Conservation (phyloP, 1,140 invertebrate species). For the Drosophila prosaltans region DNA sequence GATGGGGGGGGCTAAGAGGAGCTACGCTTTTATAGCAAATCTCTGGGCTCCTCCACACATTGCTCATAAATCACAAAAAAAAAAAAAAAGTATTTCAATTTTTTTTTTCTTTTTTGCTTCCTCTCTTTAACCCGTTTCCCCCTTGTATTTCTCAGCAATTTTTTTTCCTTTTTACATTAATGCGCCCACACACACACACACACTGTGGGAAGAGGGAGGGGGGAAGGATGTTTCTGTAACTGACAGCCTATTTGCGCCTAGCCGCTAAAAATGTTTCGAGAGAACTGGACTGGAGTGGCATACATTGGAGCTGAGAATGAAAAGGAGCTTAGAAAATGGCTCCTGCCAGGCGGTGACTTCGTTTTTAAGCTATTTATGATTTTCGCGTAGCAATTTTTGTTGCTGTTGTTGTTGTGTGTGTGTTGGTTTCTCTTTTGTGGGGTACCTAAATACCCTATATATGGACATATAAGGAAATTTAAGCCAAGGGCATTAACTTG, state of each 20-base stretch:
- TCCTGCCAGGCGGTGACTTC: conserved; percentile 70
- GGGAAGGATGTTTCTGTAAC: conserved; percentile 46
- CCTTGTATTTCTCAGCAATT: conserved; percentile 17
- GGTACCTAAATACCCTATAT: conserved; percentile 32
- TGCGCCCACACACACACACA: conserved; percentile 62
- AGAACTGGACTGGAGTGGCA: neutral
- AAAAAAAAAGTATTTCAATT: conserved; percentile 68
- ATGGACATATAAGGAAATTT: neutral
- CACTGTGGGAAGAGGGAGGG: conserved; percentile 8
- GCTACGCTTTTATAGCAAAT: conserved; percentile 69
- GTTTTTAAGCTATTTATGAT: conserved; percentile 77
- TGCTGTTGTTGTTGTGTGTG: too few species aligned
- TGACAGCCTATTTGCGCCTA: conserved; percentile 77
- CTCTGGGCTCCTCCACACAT: conserved; percentile 69
- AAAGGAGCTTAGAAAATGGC: conserved; percentile 33
- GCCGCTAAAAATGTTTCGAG: conserved; percentile 18
- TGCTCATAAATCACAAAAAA: conserved; percentile 72
- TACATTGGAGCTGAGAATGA: conserved; percentile 2
- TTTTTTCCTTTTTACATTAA: conserved; percentile 64
- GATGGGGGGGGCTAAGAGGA: neutral
- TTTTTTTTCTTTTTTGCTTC: conserved; percentile 27
- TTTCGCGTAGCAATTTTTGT: conserved; percentile 42
- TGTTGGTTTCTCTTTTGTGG: conserved; percentile 35
- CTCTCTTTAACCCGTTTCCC: neutral
- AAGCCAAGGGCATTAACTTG: neutral